A percentile compares a stretch with the other conserved stretches of the same genome.
Conservation (phyloP, 1,140 invertebrate genomes). For the Neotoxoptera formosana region DNA sequence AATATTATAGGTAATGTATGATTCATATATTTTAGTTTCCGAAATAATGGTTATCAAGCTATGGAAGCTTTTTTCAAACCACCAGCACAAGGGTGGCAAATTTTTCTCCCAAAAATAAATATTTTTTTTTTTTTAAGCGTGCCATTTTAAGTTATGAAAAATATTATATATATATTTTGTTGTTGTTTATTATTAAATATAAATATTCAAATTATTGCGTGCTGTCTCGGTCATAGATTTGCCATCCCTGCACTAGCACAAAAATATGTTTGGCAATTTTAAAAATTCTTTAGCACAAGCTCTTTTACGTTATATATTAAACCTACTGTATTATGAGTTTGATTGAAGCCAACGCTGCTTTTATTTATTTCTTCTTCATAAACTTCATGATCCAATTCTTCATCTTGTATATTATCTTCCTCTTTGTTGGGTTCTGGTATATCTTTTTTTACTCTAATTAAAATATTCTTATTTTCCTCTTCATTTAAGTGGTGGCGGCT, state of each 20-base stretch:
- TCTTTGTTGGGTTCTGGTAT: slow-evolving; percentile 57
- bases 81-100: no score
- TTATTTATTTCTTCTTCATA: slow-evolving; percentile 36
- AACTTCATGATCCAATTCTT: slow-evolving; percentile 48
- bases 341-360: neutral
- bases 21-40: neutral
- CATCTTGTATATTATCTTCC: slow-evolving; percentile 58
- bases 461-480: neutral
- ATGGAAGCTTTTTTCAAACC: no score
- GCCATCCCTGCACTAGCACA: no score
- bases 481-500: slow-evolving; percentile 58
- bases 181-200: no score
- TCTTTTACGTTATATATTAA: neutral
- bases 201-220: no score
- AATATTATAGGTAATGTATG: neutral
- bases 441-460: slow-evolving; percentile 22
- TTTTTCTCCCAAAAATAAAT: no score
- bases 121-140: no score
- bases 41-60: neutral
- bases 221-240: no score
- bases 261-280: neutral
- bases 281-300: neutral
- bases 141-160: no score
- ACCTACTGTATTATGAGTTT: neutral
- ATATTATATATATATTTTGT: no score